Evolutionary conservation across 1,140 invertebrate species (phyloP), one percentile per base, ranked within the genome.

Genomic region (Antheraea mylitta): DNA sequence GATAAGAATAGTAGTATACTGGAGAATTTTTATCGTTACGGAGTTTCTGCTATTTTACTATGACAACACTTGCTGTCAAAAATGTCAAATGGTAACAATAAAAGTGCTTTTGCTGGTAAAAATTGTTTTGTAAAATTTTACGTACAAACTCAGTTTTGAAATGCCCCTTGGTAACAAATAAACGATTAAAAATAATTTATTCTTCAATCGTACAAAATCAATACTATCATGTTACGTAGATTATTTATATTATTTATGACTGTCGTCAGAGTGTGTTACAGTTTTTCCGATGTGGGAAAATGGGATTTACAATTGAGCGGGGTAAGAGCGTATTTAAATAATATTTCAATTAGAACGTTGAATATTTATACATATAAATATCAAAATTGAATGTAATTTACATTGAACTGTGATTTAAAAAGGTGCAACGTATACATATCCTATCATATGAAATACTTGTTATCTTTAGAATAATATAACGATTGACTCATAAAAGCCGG

Each of bases 211-310:
- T 66, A 59, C 16, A 58, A 59, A 18, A 48, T 9, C 16, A 65
- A 58, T 22, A 64, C 37, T 58, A 73, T 18, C 69, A 83, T 85
- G 82, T 72, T 78, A 66, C 72, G 71, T 68, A 78, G 63, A 64
- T 61, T 83, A 75, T 70, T 83, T 77, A 64, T 90, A 75, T 77
- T 88, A 60, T 71, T 87, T 73, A 71, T 83, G 69, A 67, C 76
- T 63, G 53, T 83, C 58, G 69, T 84, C 67, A 83, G 82, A 81
- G 72, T 86, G 69, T 79, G 81, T 63, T 70, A 82, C 66, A 76
- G 87, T 77, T 88, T 91, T 88, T 90, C 89, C 65, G 89, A 91
- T 74, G 79, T 91, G 36, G 89, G 89, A 78, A 90, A 85, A 83
- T 91, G 89, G 89, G 82, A 89, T 85, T 83, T 91, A 66, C 82